Evolutionary conservation across 2,888 invertebrate species (phyloP).

Genomic region (Thymelicus sylvestris): DNA sequence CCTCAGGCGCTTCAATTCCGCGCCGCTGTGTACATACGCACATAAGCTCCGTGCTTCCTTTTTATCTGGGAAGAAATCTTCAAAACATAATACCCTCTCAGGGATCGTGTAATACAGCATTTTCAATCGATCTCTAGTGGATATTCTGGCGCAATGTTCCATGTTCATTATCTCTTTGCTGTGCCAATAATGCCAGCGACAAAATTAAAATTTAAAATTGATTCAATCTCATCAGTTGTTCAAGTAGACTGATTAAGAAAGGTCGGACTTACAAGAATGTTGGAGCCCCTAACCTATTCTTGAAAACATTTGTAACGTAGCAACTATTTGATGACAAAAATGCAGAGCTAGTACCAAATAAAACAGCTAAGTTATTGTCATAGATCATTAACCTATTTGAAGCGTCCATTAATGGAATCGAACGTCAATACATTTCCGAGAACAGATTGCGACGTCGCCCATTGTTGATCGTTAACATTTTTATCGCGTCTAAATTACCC

Average conservation of each 20-base stretch:
- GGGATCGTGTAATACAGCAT: no score
- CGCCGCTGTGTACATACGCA: not conserved
- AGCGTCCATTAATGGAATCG: constrained; percentile 15
- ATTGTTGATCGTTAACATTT: constrained; percentile 29
- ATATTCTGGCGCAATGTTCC: no score
- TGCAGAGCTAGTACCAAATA: not conserved
- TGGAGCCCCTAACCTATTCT: no score
- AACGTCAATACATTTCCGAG: constrained; percentile 31
- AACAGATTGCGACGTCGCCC: constrained; percentile 10
- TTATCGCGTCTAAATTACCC: constrained; percentile 35
- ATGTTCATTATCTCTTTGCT: no score
- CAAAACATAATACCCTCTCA: not conserved
- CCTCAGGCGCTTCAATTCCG: constrained; percentile 1
- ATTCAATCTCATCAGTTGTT: no score
- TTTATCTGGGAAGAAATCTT: constrained; percentile 6
- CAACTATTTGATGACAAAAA: not conserved
- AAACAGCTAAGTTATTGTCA: constrained; percentile 6
- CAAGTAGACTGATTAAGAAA: no score
- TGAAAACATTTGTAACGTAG: not conserved
- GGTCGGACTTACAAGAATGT: no score
- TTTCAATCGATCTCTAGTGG: no score
- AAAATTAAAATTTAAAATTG: no score
- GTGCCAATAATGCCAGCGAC: no score
- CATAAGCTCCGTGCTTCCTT: not conserved
- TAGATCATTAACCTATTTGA: constrained; percentile 29